phyloP scores from a whole-genome alignment of 2,888 invertebrate genomes.

The Pterostichus madidus region DNA sequence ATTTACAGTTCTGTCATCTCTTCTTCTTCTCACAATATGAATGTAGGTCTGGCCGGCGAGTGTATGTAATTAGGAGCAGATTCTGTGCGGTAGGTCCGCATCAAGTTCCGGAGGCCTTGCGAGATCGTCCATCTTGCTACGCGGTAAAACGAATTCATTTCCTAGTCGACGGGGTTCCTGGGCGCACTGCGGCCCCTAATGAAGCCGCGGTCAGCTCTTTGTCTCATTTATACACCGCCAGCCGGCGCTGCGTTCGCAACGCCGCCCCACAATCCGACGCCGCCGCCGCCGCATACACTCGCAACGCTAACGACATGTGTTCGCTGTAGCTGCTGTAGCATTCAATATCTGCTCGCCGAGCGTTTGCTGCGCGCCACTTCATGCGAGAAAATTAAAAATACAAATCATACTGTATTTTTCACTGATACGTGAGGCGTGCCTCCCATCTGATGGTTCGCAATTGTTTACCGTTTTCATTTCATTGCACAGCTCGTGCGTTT shows the following conservation, averaged over 20 bases:
- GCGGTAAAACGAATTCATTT: constrained; percentile 63
- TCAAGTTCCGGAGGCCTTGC: constrained; percentile 40
- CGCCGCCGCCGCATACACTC: constrained; percentile 43
- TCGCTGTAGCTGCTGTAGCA: constrained; percentile 30
- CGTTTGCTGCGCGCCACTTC: constrained; percentile 14
- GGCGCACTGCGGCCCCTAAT: constrained; percentile 50
- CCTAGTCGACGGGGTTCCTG: constrained; percentile 57
- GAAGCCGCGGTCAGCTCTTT: constrained; percentile 66
- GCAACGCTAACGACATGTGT: constrained; percentile 51
- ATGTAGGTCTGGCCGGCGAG: neutral
- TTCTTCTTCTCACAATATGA: neutral
- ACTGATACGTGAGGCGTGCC: constrained; percentile 65
- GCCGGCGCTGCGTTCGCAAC: constrained; percentile 19
- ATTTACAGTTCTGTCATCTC: neutral
- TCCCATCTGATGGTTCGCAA: constrained; percentile 61
- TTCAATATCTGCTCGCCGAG: constrained; percentile 17
- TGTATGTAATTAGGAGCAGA: constrained; percentile 63
- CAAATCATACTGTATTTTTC: constrained; percentile 65
- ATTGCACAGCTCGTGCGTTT: constrained; percentile 18
- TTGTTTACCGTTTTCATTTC: constrained; percentile 66
- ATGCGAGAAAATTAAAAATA: constrained; percentile 67
- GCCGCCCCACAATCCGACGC: constrained; percentile 52
- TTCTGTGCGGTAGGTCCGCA: constrained; percentile 2
- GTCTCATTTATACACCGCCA: constrained; percentile 63
- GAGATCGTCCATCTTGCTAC: constrained; percentile 61